phyloP scores from a whole-genome alignment of 2,888 invertebrate genomes.

The Philopedon plagiatum region DNA sequence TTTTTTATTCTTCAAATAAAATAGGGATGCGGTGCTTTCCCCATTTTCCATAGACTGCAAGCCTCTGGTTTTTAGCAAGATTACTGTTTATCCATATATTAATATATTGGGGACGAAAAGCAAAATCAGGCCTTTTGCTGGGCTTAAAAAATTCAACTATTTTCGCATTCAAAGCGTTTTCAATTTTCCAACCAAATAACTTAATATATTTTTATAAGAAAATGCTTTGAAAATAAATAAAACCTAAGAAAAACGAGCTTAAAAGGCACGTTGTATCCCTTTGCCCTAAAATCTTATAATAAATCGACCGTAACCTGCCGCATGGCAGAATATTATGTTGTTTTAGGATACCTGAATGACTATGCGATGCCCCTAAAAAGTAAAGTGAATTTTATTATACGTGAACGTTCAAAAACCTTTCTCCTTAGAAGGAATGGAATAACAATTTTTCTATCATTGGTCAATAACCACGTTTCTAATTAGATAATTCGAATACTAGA shows the following conservation, averaged over 20 bases:
- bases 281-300: neutral
- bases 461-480: no score
- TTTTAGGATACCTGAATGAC: constrained; percentile 7
- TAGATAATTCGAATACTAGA: no score
- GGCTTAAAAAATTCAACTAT: neutral
- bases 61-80: no score
- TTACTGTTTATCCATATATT: no score
- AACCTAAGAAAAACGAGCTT: neutral
- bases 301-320: constrained; percentile 8
- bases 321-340: constrained; percentile 3
- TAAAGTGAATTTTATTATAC: neutral
- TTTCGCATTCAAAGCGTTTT: neutral
- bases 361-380: neutral
- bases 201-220: constrained; percentile 6
- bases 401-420: no score
- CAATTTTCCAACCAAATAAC: constrained; percentile 2
- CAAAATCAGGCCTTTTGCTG: neutral
- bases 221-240: constrained; percentile 10
- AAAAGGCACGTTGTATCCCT: neutral
- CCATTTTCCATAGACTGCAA: no score
- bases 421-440: no score
- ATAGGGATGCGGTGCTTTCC: no score
- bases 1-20: no score
- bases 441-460: no score
- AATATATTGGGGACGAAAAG: neutral